These are phyloP conservation scores for Periophthalmus magnuspinnatus DNA, from an alignment of 2,797 vertebrate genomes.

Conservation along the genomic window DNA sequence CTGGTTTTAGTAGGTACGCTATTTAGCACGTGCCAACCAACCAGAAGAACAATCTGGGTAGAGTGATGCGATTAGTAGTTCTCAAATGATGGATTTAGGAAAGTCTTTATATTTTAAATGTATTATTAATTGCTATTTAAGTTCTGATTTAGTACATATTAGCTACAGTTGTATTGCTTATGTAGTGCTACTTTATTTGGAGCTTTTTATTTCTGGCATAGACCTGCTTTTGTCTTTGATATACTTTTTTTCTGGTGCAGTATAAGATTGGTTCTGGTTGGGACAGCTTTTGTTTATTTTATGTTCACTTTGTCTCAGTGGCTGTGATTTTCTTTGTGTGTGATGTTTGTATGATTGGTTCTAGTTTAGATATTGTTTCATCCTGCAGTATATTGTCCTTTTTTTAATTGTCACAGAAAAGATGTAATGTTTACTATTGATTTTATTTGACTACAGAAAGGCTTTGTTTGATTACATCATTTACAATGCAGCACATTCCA, in stretches of 20 bases:
- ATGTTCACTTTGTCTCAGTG: too few relatives aligned
- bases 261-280: not conserved
- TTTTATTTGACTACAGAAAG: conserved; percentile 11
- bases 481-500: conserved; percentile 35
- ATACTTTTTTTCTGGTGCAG: not conserved
- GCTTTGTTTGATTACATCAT: conserved; percentile 40
- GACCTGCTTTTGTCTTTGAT: not conserved
- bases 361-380: too few relatives aligned
- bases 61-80: too few relatives aligned
- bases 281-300: not conserved
- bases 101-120: too few relatives aligned
- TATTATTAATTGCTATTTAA: not conserved
- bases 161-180: not conserved
- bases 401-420: conserved; percentile 11
- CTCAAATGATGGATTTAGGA: too few relatives aligned
- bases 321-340: too few relatives aligned
- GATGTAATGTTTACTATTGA: not conserved
- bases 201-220: not conserved
- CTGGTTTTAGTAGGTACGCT: too few relatives aligned
- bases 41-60: too few relatives aligned
- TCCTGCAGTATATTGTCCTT: too few relatives aligned
- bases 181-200: not conserved
- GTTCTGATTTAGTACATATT: not conserved
- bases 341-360: too few relatives aligned
- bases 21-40: too few relatives aligned